phyloP scores from a whole-genome alignment of 2,797 vertebrate genomes.

The Cyclura pinguis region DNA sequence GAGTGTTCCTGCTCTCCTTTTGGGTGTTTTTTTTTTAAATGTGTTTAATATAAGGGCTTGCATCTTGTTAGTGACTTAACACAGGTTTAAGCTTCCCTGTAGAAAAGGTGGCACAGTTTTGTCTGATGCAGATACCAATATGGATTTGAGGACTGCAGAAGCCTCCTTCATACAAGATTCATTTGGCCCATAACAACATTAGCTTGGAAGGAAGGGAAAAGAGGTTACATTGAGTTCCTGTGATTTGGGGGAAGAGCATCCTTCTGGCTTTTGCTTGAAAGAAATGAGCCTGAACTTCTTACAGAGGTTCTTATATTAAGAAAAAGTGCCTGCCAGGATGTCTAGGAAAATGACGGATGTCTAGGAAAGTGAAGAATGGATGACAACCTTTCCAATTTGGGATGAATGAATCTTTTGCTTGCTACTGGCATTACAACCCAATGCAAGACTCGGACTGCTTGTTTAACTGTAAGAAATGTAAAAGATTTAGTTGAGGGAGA shows the following conservation, averaged over 20 bases:
- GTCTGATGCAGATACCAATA: no score
- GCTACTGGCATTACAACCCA: accelerated
- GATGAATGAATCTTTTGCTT: neutral
- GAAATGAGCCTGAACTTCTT: neutral
- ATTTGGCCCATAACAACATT: neutral
- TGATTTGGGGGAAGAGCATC: neutral
- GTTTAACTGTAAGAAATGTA: neutral
- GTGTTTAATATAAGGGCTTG: no score
- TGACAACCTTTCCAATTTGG: neutral
- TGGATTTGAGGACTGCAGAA: no score
- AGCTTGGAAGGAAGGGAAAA: neutral
- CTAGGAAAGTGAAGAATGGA: neutral
- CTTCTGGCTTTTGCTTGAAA: neutral
- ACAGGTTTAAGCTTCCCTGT: no score
- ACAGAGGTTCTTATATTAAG: neutral
- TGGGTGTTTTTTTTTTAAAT: no score
- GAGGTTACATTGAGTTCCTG: no score
- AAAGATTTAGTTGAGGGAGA: neutral
- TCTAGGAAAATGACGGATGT: neutral
- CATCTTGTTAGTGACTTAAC: no score
- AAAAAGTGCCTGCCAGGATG: neutral
- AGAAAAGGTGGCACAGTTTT: no score
- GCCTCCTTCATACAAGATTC: no score
- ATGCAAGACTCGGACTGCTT: neutral
- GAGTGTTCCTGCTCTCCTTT: no score